These are phyloP conservation scores for Brachionus asplanchnoidis DNA, from an alignment of 1,140 invertebrate species.

Conservation along the genomic window DNA sequence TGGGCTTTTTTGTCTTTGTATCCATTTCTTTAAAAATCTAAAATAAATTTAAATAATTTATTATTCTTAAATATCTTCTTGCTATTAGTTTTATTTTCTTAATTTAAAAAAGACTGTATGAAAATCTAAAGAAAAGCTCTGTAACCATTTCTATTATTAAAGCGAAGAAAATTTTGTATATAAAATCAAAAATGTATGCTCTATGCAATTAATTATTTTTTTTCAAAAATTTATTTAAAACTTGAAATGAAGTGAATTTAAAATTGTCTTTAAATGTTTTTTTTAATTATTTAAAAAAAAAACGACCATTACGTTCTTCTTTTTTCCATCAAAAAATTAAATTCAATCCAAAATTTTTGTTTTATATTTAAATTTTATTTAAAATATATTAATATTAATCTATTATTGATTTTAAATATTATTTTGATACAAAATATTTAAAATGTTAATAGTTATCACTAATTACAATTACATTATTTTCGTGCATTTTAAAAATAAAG, in stretches of 20 bases:
- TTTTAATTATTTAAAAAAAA: neutral
- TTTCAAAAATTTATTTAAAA: neutral
- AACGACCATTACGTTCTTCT: too few relatives aligned
- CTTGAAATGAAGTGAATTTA: neutral
- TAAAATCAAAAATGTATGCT: neutral
- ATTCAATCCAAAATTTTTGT: too few relatives aligned
- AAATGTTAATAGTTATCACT: too few relatives aligned
- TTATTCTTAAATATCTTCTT: neutral
- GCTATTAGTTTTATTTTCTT: neutral
- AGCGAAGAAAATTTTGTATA: neutral
- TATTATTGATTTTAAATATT: too few relatives aligned
- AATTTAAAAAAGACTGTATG: neutral
- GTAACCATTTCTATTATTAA: neutral
- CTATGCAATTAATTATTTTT: neutral
- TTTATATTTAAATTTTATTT: too few relatives aligned
- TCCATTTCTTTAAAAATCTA: neutral
- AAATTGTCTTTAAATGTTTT: neutral
- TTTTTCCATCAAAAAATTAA: too few relatives aligned
- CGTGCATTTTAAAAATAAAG: too few relatives aligned
- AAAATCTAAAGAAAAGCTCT: neutral
- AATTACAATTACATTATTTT: too few relatives aligned
- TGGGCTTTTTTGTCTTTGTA: slow-evolving; percentile 66
- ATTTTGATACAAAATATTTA: too few relatives aligned
- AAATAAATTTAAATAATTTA: neutral
- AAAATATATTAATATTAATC: too few relatives aligned